These are phyloP conservation scores for Drosophila grimshawi DNA, from an alignment of 1,140 invertebrate species.

Conservation along the genomic window DNA sequence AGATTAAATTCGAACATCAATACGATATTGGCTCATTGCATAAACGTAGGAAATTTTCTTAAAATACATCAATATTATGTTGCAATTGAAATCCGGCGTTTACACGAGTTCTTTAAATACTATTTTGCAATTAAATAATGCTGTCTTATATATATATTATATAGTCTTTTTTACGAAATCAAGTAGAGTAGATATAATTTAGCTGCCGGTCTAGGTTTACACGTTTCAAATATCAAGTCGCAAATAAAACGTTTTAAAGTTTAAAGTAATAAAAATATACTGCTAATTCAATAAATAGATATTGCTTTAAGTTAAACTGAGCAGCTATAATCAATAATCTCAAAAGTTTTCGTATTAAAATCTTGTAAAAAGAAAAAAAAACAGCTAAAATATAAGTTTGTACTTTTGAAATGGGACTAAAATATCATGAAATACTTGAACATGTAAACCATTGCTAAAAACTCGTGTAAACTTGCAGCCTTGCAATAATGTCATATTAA, in stretches of 20 bases:
- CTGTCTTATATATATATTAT: background rate
- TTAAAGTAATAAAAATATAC: background rate
- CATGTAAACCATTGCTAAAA: background rate
- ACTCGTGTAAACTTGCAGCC: background rate
- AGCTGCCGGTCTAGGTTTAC: background rate
- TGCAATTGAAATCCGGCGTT: conserved; percentile 9
- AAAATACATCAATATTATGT: conserved; percentile 8
- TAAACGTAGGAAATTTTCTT: conserved; percentile 17
- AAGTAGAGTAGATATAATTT: background rate
- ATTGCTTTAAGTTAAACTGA: too few species aligned
- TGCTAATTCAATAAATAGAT: too few species aligned
- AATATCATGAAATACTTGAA: background rate
- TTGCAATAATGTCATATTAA: background rate
- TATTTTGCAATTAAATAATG: conserved; percentile 2
- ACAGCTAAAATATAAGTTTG: background rate
- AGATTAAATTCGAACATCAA: background rate
- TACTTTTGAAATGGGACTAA: background rate
- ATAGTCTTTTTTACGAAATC: too few species aligned
- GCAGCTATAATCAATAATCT: background rate
- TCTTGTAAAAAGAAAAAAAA: background rate
- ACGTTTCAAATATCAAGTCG: background rate
- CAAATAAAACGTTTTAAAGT: background rate
- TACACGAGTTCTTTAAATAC: conserved; percentile 13
- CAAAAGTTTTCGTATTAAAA: conserved; percentile 6
- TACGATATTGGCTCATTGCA: background rate